Evolutionary conservation across 2,113 vertebrate genomes (phyloP).

Genomic region (Perognathus longimembris): DNA sequence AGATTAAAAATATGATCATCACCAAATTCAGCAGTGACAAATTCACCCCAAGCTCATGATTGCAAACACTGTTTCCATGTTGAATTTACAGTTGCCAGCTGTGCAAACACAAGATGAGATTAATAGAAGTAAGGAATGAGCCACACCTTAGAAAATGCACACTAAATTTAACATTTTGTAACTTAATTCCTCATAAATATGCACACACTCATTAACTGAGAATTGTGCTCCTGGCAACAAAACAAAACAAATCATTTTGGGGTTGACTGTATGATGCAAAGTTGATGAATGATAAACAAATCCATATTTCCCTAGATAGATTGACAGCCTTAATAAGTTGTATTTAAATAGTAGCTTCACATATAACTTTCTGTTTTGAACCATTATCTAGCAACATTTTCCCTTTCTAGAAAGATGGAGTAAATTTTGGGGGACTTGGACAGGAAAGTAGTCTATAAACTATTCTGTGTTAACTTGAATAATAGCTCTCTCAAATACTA

Average conservation of each 20-base stretch:
- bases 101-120: conserved; percentile 58
- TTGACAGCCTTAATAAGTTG: neutral
- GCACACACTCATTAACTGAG: conserved; percentile 43
- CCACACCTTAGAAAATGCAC: conserved; percentile 59
- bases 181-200: conserved; percentile 57
- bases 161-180: conserved; percentile 68
- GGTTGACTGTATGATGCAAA: conserved; percentile 25
- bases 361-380: neutral
- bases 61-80: conserved; percentile 37
- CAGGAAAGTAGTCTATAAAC: neutral
- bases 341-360: conserved; percentile 30
- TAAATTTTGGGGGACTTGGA: neutral
- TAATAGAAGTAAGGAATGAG: conserved; percentile 27
- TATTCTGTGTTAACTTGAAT: neutral
- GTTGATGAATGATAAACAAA: conserved; percentile 50
- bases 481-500: neutral
- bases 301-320: conserved; percentile 9
- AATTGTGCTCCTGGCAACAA: conserved; percentile 57
- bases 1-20: neutral
- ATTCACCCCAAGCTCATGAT: neutral
- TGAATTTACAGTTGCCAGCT: conserved; percentile 73
- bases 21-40: neutral
- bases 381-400: neutral
- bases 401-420: neutral
- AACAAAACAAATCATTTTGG: conserved; percentile 42